phyloP scores from a whole-genome alignment of 2,113 vertebrate species.

The Chaetops frenatus region DNA sequence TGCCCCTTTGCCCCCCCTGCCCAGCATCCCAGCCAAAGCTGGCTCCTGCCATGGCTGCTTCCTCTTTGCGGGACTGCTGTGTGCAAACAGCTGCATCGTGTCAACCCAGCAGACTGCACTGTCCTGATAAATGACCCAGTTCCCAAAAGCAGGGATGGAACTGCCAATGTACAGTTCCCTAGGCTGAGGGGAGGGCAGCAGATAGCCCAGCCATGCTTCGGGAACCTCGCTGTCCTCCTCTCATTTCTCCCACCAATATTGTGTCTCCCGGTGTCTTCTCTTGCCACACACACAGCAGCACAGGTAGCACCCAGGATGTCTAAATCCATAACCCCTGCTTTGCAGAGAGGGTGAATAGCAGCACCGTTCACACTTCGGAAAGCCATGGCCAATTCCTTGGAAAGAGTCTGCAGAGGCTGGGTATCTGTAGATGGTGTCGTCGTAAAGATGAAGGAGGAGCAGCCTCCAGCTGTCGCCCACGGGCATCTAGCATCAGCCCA shows the following conservation, averaged over 20 bases:
- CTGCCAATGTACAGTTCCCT: neutral
- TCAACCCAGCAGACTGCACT: neutral
- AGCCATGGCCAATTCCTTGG: neutral
- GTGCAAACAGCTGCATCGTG: neutral
- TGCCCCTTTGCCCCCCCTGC: neutral
- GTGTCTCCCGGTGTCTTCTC: neutral
- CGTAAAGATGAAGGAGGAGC: neutral
- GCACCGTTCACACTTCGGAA: rapidly evolving
- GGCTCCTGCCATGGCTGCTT: neutral
- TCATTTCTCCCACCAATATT: neutral
- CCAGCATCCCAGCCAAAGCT: neutral
- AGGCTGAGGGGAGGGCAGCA: neutral
- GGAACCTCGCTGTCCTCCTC: neutral
- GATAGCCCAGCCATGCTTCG: neutral
- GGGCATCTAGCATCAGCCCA: neutral
- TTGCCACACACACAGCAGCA: neutral
- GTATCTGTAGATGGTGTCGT: neutral
- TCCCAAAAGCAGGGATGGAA: rapidly evolving
- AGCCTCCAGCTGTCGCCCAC: rapidly evolving
- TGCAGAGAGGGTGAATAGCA: neutral
- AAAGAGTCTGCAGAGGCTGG: neutral
- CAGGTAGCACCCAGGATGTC: rapidly evolving
- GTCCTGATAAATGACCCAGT: neutral
- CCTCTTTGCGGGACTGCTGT: neutral
- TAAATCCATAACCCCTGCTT: neutral